Conservation (phyloP, 2,888 invertebrate genomes). For the Drosophila acutilabella region DNA sequence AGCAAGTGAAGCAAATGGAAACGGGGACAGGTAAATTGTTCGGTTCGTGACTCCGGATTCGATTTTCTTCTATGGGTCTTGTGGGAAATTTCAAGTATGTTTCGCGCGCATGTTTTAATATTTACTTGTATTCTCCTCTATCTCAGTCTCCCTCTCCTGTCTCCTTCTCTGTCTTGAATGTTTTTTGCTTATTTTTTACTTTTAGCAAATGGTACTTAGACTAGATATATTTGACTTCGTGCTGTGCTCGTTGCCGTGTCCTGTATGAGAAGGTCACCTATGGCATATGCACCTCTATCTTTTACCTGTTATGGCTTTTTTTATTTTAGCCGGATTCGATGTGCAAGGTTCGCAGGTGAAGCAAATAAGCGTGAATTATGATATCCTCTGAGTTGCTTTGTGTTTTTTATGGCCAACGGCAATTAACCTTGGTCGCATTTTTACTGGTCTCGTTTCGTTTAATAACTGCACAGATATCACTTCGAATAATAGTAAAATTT, state of each 20-base stretch:
- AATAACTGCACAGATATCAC: conserved; percentile 35
- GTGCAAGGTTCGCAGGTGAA: conserved; percentile 47
- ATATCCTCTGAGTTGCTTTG: conserved; percentile 36
- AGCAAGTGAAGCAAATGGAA: conserved; percentile 23
- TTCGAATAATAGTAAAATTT: not conserved
- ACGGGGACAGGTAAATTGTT: conserved; percentile 52
- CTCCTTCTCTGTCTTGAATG: conserved; percentile 1
- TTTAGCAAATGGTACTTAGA: conserved; percentile 19
- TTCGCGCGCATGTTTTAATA: conserved; percentile 48
- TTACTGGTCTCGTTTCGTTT: conserved; percentile 46
- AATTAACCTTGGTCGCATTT: conserved; percentile 74
- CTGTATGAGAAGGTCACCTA: conserved; percentile 40
- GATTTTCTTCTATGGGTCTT: conserved; percentile 75
- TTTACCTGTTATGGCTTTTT: conserved; percentile 61
- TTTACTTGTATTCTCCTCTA: conserved; percentile 29
- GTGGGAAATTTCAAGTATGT: conserved; percentile 73
- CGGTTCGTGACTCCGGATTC: conserved; percentile 61
- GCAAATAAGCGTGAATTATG: conserved; percentile 74
- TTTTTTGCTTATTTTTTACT: conserved; percentile 33
- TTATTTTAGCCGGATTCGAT: conserved; percentile 21
- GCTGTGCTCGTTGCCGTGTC: conserved; percentile 5
- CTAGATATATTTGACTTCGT: conserved; percentile 25
- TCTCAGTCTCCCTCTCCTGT: conserved; percentile 18
- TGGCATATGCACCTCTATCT: conserved; percentile 21
- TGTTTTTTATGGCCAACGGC: conserved; percentile 52